Base-by-base conservation (phyloP, 2,888 invertebrate species). In the Pimpla rufipes region DNA sequence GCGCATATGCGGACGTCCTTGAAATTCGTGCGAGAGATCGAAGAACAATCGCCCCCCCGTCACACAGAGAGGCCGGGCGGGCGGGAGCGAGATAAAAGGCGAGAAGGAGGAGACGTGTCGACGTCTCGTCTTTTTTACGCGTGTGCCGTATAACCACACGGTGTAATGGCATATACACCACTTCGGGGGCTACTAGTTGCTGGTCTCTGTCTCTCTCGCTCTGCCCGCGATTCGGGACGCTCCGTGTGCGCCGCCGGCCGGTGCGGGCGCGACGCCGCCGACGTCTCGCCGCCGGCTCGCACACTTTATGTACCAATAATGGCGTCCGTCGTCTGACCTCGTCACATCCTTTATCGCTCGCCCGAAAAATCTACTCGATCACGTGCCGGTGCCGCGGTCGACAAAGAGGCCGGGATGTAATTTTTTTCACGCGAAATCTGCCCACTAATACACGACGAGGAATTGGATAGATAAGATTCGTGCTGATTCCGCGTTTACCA, bases 21-120 rank as follows among this genome's bases (percentile, higher is more conserved):
- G 93, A 93, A 92, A 92, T 92, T 92, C 92, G 91, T 91, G 91
- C 90, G 90, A 89, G 89, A 90, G 90, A 90, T 91, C 90, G 89
- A 88, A 88, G 89, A 91, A 90, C 91, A 90, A 90, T 87, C 86
- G 77, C 81, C 29, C 29, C 3, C 29, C 5, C 84, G 87, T 80
- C 73, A 68, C 73, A 67, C 59, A 79, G 73, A n/a, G 35, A 16
- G 29, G 18, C 57, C 57, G 66, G 40, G 77, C 59, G 37, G 50
- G 73, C 45, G 73, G 70, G 74, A 73, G 66, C 45, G 68, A 82
- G 55, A 74, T 37, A 57, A 59, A 37, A 59, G 77, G 62, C 18
- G 35, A 62, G 40, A 64, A 52, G 52, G 40, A 40, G 35, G 18
- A 21, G 64, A 23, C 47, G 59, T 37, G 62, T 52, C 64, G 78